These are phyloP conservation scores for Heliconius cydno DNA, from an alignment of 2,888 invertebrate genomes.

Conservation along the genomic window DNA sequence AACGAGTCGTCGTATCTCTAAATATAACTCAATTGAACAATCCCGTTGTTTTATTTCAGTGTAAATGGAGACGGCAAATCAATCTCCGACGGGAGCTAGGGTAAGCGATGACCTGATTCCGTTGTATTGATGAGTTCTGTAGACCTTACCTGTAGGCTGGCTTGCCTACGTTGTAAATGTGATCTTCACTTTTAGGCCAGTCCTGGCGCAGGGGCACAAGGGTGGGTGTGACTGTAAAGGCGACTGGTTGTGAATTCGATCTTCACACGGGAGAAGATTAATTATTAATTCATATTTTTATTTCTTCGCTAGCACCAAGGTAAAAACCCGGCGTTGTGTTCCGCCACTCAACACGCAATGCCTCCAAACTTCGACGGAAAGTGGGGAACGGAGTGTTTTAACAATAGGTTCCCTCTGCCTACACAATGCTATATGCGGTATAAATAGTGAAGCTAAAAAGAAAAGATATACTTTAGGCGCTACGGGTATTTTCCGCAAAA, in stretches of 20 bases:
- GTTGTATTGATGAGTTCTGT: constrained; percentile 20
- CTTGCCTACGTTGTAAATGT: not conserved
- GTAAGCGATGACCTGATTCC: constrained; percentile 29
- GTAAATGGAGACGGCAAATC: constrained; percentile 4
- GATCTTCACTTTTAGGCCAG: not conserved
- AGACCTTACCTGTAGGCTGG: not conserved
- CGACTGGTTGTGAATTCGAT: not conserved
- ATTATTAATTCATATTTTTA: not conserved
- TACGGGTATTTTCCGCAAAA: not conserved
- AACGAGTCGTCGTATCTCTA: not conserved
- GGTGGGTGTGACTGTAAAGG: not conserved
- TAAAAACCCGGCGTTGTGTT: not conserved
- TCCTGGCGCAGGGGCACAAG: not conserved
- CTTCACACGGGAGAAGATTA: not conserved
- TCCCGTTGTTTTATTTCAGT: not conserved
- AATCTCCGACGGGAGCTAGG: constrained; percentile 21
- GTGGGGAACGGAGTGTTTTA: too few species aligned
- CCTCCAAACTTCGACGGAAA: not conserved
- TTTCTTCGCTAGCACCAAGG: not conserved
- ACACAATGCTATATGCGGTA: not conserved
- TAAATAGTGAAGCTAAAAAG: not conserved
- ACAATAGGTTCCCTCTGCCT: not conserved
- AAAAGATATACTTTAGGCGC: not conserved
- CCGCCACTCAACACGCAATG: not conserved
- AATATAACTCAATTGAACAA: not conserved